Conservation (phyloP, 2,113 vertebrate species). For the Gymnorhina tibicen region DNA sequence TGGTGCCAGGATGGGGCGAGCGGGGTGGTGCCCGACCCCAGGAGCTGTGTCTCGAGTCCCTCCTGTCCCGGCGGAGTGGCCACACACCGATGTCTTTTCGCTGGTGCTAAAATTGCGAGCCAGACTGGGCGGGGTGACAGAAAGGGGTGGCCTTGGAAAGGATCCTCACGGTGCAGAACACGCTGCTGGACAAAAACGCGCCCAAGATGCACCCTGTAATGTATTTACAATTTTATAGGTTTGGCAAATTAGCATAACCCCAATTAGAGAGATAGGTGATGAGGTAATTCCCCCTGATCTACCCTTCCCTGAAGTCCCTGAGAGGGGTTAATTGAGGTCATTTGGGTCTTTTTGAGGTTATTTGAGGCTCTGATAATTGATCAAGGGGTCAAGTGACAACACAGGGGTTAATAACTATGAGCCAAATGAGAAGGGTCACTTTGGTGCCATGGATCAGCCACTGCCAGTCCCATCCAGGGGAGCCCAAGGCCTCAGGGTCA, state of each 20-base stretch:
- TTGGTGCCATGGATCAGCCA: neutral
- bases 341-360: neutral
- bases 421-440: accelerated
- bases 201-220: accelerated
- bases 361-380: neutral
- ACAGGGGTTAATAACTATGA: too few relatives aligned
- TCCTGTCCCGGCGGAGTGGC: neutral
- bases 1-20: neutral
- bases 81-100: accelerated
- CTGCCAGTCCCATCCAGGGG: neutral
- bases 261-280: accelerated
- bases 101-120: neutral
- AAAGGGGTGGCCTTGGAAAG: neutral
- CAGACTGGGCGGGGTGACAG: neutral
- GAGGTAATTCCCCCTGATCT: neutral
- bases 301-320: neutral
- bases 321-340: neutral
- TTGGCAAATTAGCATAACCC: too few relatives aligned
- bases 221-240: neutral
- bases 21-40: accelerated
- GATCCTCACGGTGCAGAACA: neutral
- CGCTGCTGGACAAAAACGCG: accelerated
- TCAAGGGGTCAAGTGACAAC: too few relatives aligned
- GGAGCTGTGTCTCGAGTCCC: neutral
- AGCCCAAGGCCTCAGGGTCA: neutral